Base-by-base conservation (phyloP, 2,888 invertebrate genomes). In the Isoperla grammatica region DNA sequence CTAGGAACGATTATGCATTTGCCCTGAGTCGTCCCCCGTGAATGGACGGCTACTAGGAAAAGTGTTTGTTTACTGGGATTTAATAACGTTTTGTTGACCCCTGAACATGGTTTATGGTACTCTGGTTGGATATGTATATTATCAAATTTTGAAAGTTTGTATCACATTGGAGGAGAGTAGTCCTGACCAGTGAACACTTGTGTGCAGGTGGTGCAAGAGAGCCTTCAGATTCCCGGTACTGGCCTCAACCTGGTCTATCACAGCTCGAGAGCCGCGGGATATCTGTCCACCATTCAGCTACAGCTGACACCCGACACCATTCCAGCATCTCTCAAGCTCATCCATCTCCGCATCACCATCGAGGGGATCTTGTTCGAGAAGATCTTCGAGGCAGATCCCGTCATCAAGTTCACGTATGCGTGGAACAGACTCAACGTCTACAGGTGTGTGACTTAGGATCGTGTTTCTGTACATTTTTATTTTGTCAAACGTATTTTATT, bases 371-470 rank as follows among this genome's bases (percentile, higher is more conserved):
- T 94, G 2, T 93, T 95, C 71, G 92, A 95, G 71, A 90, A 91
- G 71, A 85, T 85, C 0, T 96, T 98, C 71, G 97, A 97, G 75
- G 96, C 98, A 0, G 96, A 96, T 75, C 94, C 96, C 0, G 87
- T 93, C 37, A 93, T 99, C 65, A 96, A 95, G 71, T 96, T 94
- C 75, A 96, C 95, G 0, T 99, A 95, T 71, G 90, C 95, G 0
- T 99, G 99, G 99, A 95, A 98, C 73, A 83, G 96, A 61, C 78
- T 93, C 46, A 98, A 99, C 71, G 94, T 96, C 1, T 99, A 98
- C 74, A 83, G 71, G 73, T 72, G 63, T 57, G 63, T 29, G 29
- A n/a, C n/a, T n/a, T n/a, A n/a, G n/a, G n/a, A n/a, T 35, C 29
- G 39, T 57, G 13, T 12, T 20, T 53, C 11, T 22, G 42, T 55